Evolutionary conservation across 2,888 invertebrate species (phyloP), one percentile per base, ranked within the genome.

Genomic region (Lasioglossum malachurum): DNA sequence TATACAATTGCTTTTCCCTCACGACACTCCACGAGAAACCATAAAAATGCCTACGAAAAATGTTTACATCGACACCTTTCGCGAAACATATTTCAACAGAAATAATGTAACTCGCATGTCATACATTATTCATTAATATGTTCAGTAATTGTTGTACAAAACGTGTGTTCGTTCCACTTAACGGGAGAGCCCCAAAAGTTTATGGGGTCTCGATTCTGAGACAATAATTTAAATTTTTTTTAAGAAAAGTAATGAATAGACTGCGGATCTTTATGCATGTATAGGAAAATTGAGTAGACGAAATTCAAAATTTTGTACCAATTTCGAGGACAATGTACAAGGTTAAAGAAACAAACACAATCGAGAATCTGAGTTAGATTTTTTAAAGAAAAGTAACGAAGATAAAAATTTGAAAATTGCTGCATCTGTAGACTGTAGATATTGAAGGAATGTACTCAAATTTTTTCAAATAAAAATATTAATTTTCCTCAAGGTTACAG

Each of bases 401-500:
- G 1, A 27, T 14, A 14, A 14, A 14, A 27, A 60, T 60, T 60
- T 4, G 1, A 12, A n/a, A 60, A 5, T 60, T 27, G 4, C 0
- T 12, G 10, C 0, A 0, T 0, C 1, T 14, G 1, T 10, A 4
- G 27, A 27, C 12, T 4, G n/a, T n/a, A n/a, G 0, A 27, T 12
- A 14, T 27, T 14, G 4, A 5, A 12, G 1, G 27, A 14, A 14
- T 1, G 27, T 1, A 60, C 1, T 31, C 5, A 31, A 60, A 27
- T 2, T 5, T 31, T 60, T 7, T 5, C 14, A 14, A 60, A 16
- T 27, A 2, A 16, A 14, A 27, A 16, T 14, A 27, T 14, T 4
- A 14, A 27, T 60, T 60, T 31, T 31, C 60, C 4, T 27, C 27
- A 1, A 27, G 0, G 12, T 14, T 60, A 60, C 4, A 27, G 27